Conservation (phyloP, 53 echinoderm and acorn worm genomes). For the Arbacia lixula region DNA sequence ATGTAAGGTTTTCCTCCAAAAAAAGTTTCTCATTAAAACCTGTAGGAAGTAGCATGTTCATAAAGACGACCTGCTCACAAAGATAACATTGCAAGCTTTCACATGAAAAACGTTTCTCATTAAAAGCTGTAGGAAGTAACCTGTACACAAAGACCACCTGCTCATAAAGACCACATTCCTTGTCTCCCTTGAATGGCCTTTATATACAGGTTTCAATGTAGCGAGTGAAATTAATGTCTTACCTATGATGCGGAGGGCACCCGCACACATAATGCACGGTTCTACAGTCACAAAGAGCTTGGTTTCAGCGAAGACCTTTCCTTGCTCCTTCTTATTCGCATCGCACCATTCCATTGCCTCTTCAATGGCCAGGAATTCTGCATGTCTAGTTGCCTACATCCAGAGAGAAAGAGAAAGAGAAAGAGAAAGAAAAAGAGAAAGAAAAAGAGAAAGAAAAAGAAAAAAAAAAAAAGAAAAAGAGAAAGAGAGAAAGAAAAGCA, state of each 20-base stretch:
- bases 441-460: not conserved
- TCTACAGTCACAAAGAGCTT: conserved; percentile 90
- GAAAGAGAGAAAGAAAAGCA: not conserved
- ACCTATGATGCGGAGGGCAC: conserved; percentile 81
- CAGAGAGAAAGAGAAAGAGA: not conserved
- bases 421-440: not conserved
- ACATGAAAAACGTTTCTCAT: too few species aligned
- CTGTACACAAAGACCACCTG: too few species aligned
- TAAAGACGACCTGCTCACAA: too few species aligned
- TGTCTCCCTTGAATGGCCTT: too few species aligned
- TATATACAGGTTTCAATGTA: too few species aligned
- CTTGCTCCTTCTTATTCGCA: conserved; percentile 1
- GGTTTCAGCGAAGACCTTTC: conserved; percentile 61
- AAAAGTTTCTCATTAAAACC: too few species aligned
- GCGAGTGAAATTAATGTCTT: too few species aligned
- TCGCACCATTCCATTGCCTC: conserved; percentile 74
- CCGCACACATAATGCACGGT: conserved; percentile 94
- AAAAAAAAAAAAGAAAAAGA: not conserved
- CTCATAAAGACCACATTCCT: too few species aligned
- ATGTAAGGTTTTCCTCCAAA: too few species aligned
- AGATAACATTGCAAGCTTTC: too few species aligned
- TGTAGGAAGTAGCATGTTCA: too few species aligned
- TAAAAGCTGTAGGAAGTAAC: too few species aligned
- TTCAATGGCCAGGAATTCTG: conserved; percentile 85
- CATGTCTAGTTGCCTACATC: conserved; percentile 83